Base-by-base conservation (phyloP, 2,888 invertebrate genomes). In the Clitarchus hookeri region DNA sequence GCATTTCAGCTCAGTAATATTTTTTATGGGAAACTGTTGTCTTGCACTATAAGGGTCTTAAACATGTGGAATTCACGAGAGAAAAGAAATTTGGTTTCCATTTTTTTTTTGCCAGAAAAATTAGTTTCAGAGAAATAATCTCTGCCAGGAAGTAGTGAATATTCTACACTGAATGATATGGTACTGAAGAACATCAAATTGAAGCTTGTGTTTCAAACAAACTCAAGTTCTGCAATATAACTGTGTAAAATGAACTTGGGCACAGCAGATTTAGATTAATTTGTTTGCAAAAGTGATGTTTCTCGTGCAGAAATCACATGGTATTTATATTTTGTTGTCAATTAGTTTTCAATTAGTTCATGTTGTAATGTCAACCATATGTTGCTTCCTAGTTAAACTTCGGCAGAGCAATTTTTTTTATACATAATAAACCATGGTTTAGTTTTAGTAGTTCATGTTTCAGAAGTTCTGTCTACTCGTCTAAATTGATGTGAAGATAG, bases 271-370 rank as follows among this genome's bases (percentile, higher is more conserved):
- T 23, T 78, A 78, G 78, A 78, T 23, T 78, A 11, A 23, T 78
- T 78, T 78, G 78, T 78, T 78, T 78, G n/a, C n/a, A 23, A 78
- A 78, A 78, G 78, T 78, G 78, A 78, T 78, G 26, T 78, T 78
- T 78, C 78, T 6, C 11, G n/a, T 78, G 11, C 78, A 78, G 78
- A 78, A 78, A 78, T 78, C 8, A 26, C 19, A 4, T 78, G 78
- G 26, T 78, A 9, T 78, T 78, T 78, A 23, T 6, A 78, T 78
- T 6, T 78, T 78, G 78, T 78, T 9, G 78, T 9, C n/a, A 78
- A 78, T 78, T 9, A 78, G 8, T 78, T 78, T 78, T 78, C 78
- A 26, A 78, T 78, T 11, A 78, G 8, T 78, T 78, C 8, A 1
- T 78, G 78, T 26, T 6, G 23, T 9, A 78, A 78, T n/a, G 11